Percentiles rank a stretch among this genome's conserved stretches.
Evolutionary conservation across 2,888 invertebrate species (phyloP).

Genomic region (Diarsia rubi): DNA sequence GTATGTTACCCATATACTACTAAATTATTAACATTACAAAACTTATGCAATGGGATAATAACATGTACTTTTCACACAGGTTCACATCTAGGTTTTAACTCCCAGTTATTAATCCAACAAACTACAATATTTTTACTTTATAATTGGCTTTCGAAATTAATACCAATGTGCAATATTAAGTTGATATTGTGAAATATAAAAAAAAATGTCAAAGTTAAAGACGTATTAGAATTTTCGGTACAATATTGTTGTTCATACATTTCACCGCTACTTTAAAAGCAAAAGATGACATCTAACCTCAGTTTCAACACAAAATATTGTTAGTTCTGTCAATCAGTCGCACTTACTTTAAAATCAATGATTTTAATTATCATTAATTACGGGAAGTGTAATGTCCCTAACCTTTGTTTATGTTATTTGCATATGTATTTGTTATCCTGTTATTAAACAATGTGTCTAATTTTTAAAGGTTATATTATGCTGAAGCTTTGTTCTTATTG

Average conservation of each 20-base stretch:
- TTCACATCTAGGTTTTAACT: neutral
- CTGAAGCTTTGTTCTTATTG: slow-evolving; percentile 25
- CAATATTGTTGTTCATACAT: neutral
- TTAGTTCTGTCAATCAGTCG: slow-evolving; percentile 14
- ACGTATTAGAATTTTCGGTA: neutral
- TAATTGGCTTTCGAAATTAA: neutral
- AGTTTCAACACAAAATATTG: slow-evolving; percentile 16
- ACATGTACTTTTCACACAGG: neutral
- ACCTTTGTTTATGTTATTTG: slow-evolving; percentile 32
- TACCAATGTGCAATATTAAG: neutral
- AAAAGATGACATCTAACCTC: neutral
- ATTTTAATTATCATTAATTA: slow-evolving; percentile 49
- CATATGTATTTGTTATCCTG: slow-evolving; percentile 35
- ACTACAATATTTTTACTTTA: neutral
- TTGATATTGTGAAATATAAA: neutral
- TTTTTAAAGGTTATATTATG: slow-evolving; percentile 41
- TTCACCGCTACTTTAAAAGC: neutral
- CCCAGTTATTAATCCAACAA: neutral
- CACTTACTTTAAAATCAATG: slow-evolving; percentile 18
- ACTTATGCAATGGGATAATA: neutral
- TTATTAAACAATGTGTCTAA: slow-evolving; percentile 23
- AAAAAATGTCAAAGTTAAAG: neutral
- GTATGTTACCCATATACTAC: slow-evolving; percentile 72
- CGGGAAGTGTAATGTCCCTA: slow-evolving; percentile 29
- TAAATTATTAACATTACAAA: slow-evolving; percentile 7